Evolutionary conservation across 2,888 invertebrate genomes (phyloP).

Genomic region (Timandra comae): DNA sequence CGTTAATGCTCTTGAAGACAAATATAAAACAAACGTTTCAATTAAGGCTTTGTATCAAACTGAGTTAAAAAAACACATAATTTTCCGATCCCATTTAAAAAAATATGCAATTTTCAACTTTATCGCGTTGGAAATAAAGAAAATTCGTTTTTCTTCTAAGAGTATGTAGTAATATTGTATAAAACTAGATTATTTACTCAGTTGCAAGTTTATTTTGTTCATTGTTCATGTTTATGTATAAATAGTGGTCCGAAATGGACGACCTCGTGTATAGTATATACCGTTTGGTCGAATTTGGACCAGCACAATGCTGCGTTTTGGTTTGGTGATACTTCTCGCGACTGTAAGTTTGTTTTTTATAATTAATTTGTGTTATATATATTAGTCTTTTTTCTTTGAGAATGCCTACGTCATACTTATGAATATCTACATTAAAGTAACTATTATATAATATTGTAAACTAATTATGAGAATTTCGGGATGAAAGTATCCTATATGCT

Average conservation of each 20-base stretch:
- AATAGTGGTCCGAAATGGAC: constrained; percentile 33
- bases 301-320: constrained; percentile 59
- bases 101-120: constrained; percentile 13
- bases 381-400: no score
- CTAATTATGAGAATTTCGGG: no score
- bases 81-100: constrained; percentile 3
- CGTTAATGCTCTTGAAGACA: constrained; percentile 27
- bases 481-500: no score
- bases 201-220: constrained; percentile 34
- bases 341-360: constrained; percentile 43
- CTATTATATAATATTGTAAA: no score
- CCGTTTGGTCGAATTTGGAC: constrained; percentile 54
- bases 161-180: no score
- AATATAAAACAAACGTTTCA: constrained; percentile 40
- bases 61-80: constrained; percentile 8
- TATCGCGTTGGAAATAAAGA: neutral
- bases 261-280: constrained; percentile 63
- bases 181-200: constrained; percentile 51
- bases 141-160: no score
- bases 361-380: neutral
- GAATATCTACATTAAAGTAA: no score
- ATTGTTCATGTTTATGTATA: constrained; percentile 48
- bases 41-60: constrained; percentile 49
- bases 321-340: constrained; percentile 52
- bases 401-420: no score